Conservation (phyloP, 2,888 invertebrate genomes). For the Danaus chrysippus region DNA sequence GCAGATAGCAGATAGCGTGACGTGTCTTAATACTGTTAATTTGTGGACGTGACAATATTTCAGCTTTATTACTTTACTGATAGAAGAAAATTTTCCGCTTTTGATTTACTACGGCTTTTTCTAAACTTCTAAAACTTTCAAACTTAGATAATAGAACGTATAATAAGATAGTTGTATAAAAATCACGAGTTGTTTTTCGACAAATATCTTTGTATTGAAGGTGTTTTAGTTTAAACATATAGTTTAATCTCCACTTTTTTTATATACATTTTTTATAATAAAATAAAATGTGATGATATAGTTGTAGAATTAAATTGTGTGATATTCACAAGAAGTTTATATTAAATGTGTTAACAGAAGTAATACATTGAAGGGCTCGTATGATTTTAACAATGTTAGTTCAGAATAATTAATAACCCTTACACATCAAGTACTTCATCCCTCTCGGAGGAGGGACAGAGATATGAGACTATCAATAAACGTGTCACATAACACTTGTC, state of each 20-base stretch:
- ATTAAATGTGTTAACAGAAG: not conserved
- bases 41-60: conserved; percentile 4
- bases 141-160: no score
- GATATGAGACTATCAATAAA: conserved; percentile 17
- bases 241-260: no score
- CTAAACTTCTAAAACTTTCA: not conserved
- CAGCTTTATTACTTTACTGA: not conserved
- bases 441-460: conserved; percentile 13
- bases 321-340: no score
- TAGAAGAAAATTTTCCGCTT: not conserved
- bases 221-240: no score
- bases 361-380: not conserved
- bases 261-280: no score
- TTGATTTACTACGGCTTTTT: not conserved
- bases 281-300: no score
- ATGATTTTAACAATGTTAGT: not conserved
- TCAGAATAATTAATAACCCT: not conserved
- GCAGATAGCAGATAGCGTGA: conserved; percentile 2
- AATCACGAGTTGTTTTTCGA: no score
- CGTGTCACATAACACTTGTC: conserved; percentile 14
- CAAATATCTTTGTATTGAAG: no score
- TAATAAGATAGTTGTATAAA: no score
- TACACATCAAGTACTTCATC: conserved; percentile 1
- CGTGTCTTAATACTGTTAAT: conserved; percentile 6
- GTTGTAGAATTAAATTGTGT: no score